phyloP scores from a whole-genome alignment of 2,888 invertebrate species.

The Anthoptus insignis region DNA sequence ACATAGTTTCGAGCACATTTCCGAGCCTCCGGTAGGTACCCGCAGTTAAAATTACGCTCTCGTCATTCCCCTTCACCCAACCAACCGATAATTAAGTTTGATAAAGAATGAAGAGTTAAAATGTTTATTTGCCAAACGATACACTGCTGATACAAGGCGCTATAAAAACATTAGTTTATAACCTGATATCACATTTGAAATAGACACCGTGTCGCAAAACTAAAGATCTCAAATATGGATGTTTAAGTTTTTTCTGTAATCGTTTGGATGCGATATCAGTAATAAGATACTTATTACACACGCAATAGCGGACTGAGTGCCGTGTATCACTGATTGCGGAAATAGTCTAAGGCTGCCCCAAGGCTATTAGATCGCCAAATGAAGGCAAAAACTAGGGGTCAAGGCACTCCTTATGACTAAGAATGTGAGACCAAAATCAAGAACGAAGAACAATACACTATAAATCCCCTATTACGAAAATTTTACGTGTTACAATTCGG shows the following conservation, averaged over 20 bases:
- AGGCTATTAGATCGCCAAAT: constrained; percentile 72
- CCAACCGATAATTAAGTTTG: background rate
- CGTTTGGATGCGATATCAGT: background rate
- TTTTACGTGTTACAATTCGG: constrained; percentile 25
- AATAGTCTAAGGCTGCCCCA: constrained; percentile 68
- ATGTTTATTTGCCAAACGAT: background rate
- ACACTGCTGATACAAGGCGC: background rate
- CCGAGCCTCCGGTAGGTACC: background rate
- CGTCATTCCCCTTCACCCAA: background rate
- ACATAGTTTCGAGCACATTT: background rate
- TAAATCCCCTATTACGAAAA: constrained; percentile 42
- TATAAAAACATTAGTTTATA: background rate
- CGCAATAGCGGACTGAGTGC: constrained; percentile 27
- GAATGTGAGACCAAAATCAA: constrained; percentile 65
- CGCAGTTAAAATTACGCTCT: no score
- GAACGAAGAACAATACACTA: constrained; percentile 66
- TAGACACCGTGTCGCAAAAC: constrained; percentile 2
- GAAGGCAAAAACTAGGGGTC: constrained; percentile 75
- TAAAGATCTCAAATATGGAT: background rate
- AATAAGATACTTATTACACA: constrained; percentile 23
- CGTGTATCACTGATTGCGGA: constrained; percentile 73
- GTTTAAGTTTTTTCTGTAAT: constrained; percentile 1
- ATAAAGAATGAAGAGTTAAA: background rate
- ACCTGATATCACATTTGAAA: background rate
- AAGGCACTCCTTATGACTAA: constrained; percentile 72